phyloP scores from a whole-genome alignment of 2,888 invertebrate genomes.

The Caenorhabditis sp. region DNA sequence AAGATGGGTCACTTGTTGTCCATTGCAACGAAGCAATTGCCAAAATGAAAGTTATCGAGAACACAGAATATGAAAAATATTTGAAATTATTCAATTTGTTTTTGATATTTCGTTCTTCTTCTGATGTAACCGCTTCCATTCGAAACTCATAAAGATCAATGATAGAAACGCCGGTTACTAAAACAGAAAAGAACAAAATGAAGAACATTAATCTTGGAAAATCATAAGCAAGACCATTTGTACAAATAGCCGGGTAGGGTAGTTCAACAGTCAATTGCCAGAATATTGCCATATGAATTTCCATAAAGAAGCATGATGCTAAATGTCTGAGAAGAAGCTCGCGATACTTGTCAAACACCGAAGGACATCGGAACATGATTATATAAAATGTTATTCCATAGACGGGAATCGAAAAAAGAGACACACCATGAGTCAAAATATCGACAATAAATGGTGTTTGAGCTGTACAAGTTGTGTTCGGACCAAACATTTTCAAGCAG shows the following conservation, averaged over 20 bases:
- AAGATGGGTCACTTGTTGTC: neutral
- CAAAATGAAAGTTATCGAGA: neutral
- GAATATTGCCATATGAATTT: neutral
- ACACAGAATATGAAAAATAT: neutral
- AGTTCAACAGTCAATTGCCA: neutral
- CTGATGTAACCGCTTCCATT: neutral
- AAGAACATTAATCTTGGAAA: neutral
- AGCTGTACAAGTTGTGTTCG: neutral
- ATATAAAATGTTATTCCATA: constrained; percentile 1
- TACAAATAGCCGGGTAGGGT: neutral
- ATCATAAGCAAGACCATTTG: neutral
- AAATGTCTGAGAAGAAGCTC: neutral
- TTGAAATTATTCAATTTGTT: neutral
- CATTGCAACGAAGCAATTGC: neutral
- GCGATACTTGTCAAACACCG: neutral
- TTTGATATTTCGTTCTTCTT: neutral
- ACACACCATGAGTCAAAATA: neutral
- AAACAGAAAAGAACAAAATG: neutral
- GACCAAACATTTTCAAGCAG: neutral
- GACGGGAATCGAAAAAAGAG: neutral
- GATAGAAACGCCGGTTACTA: neutral
- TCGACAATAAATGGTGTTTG: neutral
- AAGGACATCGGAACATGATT: neutral
- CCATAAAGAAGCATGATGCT: neutral
- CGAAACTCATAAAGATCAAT: neutral